These are phyloP conservation scores for Echeneis naucrates DNA, from an alignment of 2,797 vertebrate species.

Conservation along the genomic window DNA sequence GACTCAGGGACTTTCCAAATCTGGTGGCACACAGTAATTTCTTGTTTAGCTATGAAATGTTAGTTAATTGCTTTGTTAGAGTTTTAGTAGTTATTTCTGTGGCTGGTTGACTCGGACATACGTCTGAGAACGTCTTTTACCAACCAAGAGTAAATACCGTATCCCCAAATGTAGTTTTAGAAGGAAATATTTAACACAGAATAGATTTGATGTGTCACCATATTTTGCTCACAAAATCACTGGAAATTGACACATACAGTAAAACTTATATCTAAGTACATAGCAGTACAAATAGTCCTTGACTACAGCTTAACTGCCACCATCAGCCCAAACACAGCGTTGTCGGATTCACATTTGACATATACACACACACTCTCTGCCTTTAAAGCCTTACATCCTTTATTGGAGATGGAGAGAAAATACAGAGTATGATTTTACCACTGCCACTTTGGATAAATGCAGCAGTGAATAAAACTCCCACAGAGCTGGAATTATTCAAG, in stretches of 20 bases:
- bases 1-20: constrained; percentile 44
- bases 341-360: neutral
- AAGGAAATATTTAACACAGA: constrained; percentile 3
- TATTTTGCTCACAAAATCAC: neutral
- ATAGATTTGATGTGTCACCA: constrained; percentile 3
- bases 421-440: neutral
- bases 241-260: neutral
- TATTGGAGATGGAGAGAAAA: neutral
- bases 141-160: neutral
- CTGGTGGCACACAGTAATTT: constrained; percentile 27
- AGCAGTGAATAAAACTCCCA: neutral
- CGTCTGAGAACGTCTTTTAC: neutral
- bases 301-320: neutral
- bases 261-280: neutral
- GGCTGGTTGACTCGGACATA: neutral
- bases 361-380: neutral
- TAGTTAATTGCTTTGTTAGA: neutral
- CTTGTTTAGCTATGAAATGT: constrained; percentile 19
- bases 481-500: constrained; percentile 20
- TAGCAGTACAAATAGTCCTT: neutral
- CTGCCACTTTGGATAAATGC: neutral
- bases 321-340: too few species aligned
- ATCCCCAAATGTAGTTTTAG: neutral
- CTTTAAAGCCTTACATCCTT: neutral
- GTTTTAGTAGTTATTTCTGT: neutral